Conservation (phyloP, 2,113 vertebrate genomes). For the Thalassarche chlororhynchos region DNA sequence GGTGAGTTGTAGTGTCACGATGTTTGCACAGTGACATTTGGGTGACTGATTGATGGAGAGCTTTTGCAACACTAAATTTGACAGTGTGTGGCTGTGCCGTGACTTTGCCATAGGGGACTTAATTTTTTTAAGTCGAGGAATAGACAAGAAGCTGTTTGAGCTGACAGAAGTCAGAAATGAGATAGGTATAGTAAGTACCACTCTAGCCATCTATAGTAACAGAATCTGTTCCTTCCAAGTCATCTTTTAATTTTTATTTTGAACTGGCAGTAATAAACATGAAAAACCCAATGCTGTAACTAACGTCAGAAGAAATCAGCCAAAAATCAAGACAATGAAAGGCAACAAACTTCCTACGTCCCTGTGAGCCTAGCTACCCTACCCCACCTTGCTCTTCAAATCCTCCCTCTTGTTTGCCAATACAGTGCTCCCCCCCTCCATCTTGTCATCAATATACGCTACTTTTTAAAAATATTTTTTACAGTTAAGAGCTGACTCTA, state of each 20-base stretch:
- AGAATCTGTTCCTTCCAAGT: background rate
- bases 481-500: background rate
- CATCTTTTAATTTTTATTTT: constrained; percentile 1
- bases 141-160: background rate
- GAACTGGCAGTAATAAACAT: background rate
- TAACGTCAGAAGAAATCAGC: background rate
- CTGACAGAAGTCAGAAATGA: constrained; percentile 7
- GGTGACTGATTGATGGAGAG: background rate
- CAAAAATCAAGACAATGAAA: constrained; percentile 12
- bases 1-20: background rate
- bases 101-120: background rate
- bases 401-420: background rate
- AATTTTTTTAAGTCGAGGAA: background rate
- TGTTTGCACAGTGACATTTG: background rate
- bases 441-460: background rate
- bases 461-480: background rate
- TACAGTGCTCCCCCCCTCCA: background rate
- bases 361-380: background rate
- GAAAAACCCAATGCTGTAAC: background rate
- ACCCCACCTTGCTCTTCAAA: background rate
- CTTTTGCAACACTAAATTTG: background rate
- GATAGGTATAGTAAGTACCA: background rate
- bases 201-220: constrained; percentile 8
- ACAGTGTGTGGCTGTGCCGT: background rate
- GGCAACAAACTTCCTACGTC: background rate